Conservation (phyloP, 2,888 invertebrate species). For the Proisotoma minuta region DNA sequence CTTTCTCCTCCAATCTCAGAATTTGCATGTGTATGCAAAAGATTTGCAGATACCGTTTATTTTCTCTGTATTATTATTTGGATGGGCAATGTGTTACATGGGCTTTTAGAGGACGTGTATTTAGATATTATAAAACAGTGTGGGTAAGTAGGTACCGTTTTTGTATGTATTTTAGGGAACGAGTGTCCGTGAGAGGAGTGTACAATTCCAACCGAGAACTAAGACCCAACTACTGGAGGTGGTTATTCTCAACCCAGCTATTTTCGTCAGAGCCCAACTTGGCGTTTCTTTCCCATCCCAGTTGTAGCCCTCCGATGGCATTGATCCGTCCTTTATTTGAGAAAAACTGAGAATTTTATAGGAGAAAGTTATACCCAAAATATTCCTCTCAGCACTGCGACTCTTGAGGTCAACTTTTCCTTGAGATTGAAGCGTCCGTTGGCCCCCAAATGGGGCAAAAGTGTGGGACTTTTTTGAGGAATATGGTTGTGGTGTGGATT, state of each 20-base stretch:
- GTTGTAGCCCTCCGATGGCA: slow-evolving; percentile 28
- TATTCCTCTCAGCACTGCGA: neutral
- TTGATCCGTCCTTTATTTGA: slow-evolving; percentile 21
- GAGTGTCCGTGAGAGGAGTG: slow-evolving; percentile 27
- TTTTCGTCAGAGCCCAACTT: slow-evolving; percentile 30
- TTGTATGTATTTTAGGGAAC: neutral
- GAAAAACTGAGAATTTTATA: neutral
- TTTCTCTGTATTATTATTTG: too few species aligned
- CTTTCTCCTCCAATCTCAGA: too few species aligned
- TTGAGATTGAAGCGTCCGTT: neutral
- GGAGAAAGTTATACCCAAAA: neutral
- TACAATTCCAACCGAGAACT: slow-evolving; percentile 33
- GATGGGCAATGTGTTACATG: neutral
- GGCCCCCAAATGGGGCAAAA: neutral
- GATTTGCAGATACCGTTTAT: too few species aligned
- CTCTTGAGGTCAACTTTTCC: neutral
- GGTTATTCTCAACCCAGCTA: slow-evolving; percentile 33
- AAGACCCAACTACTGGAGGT: slow-evolving; percentile 32
- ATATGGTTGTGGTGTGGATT: slow-evolving; percentile 26
- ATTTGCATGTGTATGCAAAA: too few species aligned
- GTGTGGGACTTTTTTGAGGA: slow-evolving; percentile 10
- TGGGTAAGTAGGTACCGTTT: too few species aligned
- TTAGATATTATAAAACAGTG: too few species aligned
- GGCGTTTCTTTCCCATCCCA: slow-evolving; percentile 31
- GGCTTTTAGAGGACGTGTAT: too few species aligned